phyloP scores from a whole-genome alignment of 2,113 vertebrate genomes.

The Brachypteracias leptosomus region DNA sequence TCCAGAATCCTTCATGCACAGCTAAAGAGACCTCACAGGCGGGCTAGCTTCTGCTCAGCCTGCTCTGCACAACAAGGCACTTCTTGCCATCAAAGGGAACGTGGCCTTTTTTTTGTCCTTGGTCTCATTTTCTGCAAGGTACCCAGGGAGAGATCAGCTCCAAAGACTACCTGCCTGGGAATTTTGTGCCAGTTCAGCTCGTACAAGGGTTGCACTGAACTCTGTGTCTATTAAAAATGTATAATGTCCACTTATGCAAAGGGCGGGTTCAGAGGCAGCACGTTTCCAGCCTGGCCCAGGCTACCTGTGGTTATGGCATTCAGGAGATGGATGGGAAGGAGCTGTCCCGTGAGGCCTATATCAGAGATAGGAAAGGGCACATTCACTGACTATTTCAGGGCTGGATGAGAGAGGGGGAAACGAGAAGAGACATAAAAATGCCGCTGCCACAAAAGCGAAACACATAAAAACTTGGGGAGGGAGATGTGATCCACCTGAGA shows the following conservation, averaged over 20 bases:
- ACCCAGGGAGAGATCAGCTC: slow-evolving; percentile 58
- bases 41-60: neutral
- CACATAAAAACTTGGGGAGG: neutral
- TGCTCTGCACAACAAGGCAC: neutral
- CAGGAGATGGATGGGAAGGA: neutral
- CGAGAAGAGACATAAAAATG: neutral
- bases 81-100: neutral
- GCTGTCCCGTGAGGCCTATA: slow-evolving; percentile 26
- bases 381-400: neutral
- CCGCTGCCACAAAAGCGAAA: neutral
- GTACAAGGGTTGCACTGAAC: slow-evolving; percentile 34
- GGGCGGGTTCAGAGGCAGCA: neutral
- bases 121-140: slow-evolving; percentile 50
- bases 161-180: slow-evolving; percentile 34
- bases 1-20: neutral
- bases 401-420: neutral
- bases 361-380: neutral
- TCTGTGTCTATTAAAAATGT: slow-evolving; percentile 23
- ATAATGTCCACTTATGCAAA: slow-evolving; percentile 45
- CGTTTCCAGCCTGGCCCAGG: neutral
- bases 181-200: slow-evolving; percentile 60
- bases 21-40: neutral
- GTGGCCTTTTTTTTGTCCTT: slow-evolving; percentile 42
- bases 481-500: neutral
- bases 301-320: neutral